These are phyloP conservation scores for Alethe diademata DNA, from an alignment of 2,113 vertebrate genomes.

Conservation along the genomic window DNA sequence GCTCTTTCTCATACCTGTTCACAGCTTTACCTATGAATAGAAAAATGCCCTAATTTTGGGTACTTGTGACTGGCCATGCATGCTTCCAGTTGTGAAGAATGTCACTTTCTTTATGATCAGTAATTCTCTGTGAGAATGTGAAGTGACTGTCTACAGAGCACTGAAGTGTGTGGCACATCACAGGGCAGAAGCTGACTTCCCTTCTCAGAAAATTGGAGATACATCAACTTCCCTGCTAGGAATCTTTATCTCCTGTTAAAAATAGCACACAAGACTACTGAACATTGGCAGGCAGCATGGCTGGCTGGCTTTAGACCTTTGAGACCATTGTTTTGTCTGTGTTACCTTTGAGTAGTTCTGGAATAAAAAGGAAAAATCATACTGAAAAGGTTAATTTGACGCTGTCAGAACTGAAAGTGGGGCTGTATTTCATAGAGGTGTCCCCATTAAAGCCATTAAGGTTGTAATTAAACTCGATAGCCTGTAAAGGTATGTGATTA, in stretches of 20 bases:
- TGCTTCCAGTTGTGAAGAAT: not conserved
- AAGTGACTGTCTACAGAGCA: not conserved
- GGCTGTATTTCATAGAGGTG: not conserved
- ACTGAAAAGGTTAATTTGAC: not conserved
- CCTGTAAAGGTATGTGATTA: not conserved
- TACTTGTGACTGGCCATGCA: not conserved
- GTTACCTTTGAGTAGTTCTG: not conserved
- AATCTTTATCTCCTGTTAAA: constrained; percentile 24
- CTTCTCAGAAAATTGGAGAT: constrained; percentile 3
- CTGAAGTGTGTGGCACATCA: not conserved
- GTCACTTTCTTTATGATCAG: not conserved
- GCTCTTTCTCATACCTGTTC: not conserved
- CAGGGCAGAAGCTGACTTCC: not conserved
- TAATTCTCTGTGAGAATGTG: not conserved
- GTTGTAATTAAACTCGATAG: not conserved
- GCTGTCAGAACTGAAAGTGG: not conserved
- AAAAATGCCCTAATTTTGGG: not conserved
- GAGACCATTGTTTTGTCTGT: not conserved
- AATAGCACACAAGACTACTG: not conserved
- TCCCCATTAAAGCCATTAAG: not conserved
- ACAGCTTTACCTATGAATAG: not conserved
- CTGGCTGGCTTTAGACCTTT: not conserved
- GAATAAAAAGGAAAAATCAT: not conserved
- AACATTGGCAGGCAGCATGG: not conserved
- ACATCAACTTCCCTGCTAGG: not conserved